Conservation (phyloP, 2,113 vertebrate species). For the Epinephelus lanceolatus region DNA sequence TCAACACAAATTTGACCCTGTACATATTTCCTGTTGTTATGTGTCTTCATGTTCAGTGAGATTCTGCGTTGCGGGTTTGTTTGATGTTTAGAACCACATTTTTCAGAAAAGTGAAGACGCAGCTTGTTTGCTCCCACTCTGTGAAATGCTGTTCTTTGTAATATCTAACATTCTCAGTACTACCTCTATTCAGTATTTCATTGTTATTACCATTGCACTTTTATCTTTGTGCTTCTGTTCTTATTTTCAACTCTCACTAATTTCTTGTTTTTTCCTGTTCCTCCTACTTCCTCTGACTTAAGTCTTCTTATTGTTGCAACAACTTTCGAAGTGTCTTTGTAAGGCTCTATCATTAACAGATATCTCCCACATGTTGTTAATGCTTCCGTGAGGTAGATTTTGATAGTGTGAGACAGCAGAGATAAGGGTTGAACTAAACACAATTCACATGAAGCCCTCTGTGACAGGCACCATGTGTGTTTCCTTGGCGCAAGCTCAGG, state of each 20-base stretch:
- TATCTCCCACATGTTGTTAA: neutral
- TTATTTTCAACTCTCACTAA: neutral
- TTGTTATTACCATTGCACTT: neutral
- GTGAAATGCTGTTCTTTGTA: neutral
- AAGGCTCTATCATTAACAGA: neutral
- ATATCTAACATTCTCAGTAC: too few relatives aligned
- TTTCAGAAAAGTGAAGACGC: neutral
- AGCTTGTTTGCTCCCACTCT: neutral
- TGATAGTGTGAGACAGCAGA: neutral
- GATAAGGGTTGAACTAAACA: neutral
- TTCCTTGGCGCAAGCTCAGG: neutral
- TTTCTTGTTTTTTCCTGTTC: neutral
- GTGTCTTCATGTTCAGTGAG: neutral
- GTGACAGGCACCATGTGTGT: neutral
- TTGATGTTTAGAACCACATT: slow-evolving; percentile 25
- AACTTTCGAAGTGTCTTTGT: neutral
- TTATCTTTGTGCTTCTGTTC: neutral
- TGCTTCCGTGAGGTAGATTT: neutral
- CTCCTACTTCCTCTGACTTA: neutral
- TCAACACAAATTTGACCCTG: neutral
- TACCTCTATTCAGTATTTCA: neutral
- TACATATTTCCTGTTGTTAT: slow-evolving; percentile 36
- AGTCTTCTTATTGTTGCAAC: neutral
- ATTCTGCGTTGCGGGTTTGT: neutral
- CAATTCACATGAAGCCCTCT: neutral